phyloP scores from a whole-genome alignment of 1,140 invertebrate genomes.

The Drosophila santomea region DNA sequence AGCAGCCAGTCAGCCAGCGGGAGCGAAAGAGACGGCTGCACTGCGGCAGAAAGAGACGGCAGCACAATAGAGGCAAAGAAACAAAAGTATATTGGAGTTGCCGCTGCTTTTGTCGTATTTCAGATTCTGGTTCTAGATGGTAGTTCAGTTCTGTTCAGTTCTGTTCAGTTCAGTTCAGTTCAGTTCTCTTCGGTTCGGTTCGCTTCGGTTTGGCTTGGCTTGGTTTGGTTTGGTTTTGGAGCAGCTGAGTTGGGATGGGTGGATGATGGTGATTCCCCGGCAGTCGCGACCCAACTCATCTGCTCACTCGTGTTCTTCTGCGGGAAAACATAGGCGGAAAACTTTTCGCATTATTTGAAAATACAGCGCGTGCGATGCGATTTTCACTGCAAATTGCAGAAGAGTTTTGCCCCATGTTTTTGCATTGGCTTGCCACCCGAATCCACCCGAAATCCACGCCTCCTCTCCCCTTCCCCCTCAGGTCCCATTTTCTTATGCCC shows the following conservation, averaged over 20 bases:
- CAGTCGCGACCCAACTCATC: conserved; percentile 44
- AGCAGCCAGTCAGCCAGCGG: conserved; percentile 8
- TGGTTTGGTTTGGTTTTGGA: too few relatives aligned
- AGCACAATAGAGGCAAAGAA: conserved; percentile 72
- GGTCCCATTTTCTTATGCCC: conserved; percentile 30
- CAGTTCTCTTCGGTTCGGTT: conserved; percentile 18
- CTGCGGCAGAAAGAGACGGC: conserved; percentile 22
- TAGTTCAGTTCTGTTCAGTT: conserved; percentile 18
- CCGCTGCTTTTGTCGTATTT: conserved; percentile 20
- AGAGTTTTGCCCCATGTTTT: conserved; percentile 72
- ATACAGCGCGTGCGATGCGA: conserved; percentile 74
- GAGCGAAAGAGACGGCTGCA: neutral
- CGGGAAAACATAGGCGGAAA: conserved; percentile 66
- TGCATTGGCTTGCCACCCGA: conserved; percentile 50
- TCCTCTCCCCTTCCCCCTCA: neutral
- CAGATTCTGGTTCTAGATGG: conserved; percentile 18
- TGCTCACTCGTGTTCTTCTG: conserved; percentile 39
- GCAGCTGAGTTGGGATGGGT: neutral
- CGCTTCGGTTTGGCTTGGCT: conserved; percentile 5
- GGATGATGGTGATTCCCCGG: conserved; percentile 24
- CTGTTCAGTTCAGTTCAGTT: conserved; percentile 9
- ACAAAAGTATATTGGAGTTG: conserved; percentile 80
- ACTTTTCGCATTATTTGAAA: conserved; percentile 82
- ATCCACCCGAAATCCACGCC: neutral
- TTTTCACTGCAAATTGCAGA: conserved; percentile 76